phyloP scores from a whole-genome alignment of 2,888 invertebrate species.

The Andricus curvator region DNA sequence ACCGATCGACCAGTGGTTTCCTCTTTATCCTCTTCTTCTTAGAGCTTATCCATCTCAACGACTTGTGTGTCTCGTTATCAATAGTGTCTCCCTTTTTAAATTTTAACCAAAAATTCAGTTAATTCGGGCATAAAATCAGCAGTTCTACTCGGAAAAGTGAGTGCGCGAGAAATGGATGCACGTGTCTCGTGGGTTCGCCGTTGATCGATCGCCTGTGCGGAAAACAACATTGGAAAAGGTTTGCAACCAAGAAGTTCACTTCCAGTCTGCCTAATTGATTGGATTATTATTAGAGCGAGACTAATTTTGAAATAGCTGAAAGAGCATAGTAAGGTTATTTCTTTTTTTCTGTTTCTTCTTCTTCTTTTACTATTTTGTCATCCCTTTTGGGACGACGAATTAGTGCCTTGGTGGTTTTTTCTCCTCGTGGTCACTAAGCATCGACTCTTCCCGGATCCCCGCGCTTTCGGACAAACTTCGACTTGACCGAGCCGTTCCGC shows the following conservation, averaged over 20 bases:
- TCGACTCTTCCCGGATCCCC: neutral
- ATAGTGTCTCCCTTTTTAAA: neutral
- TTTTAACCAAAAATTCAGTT: neutral
- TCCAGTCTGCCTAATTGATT: neutral
- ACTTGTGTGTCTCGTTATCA: neutral
- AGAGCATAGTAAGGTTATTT: neutral
- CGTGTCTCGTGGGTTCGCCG: conserved; percentile 53
- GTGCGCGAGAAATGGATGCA: conserved; percentile 55
- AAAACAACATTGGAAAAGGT: conserved; percentile 45
- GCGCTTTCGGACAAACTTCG: conserved; percentile 13
- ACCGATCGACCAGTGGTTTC: conserved; percentile 34
- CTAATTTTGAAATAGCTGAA: neutral
- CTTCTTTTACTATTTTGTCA: neutral
- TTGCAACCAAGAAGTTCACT: conserved; percentile 12
- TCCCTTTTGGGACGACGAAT: neutral
- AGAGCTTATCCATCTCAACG: conserved; percentile 3
- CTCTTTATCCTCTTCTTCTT: conserved; percentile 26
- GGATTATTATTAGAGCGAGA: neutral
- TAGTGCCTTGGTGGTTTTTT: neutral
- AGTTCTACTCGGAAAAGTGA: conserved; percentile 44
- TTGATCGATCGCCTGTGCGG: conserved; percentile 47
- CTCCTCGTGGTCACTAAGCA: neutral
- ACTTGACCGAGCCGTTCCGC: conserved; percentile 29
- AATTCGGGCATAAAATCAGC: neutral
- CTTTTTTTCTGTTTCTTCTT: neutral